Conservation (phyloP, 30 jellyfish, hydroid and myxozoan genomes). For the Chrysaora quinquecirrha region DNA sequence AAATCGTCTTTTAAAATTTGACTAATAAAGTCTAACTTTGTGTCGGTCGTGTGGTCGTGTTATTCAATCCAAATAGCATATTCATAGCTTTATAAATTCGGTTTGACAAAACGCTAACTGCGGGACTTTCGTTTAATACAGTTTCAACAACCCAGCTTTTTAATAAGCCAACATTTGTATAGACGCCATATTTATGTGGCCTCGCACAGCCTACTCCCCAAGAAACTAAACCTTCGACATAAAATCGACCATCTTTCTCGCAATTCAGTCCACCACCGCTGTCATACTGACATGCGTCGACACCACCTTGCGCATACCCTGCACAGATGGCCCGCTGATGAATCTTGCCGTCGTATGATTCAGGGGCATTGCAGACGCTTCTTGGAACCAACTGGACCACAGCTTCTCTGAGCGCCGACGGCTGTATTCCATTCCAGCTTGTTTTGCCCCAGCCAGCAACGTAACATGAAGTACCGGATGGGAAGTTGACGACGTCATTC, state of each 20-base stretch:
- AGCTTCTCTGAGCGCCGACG: conserved; percentile 76
- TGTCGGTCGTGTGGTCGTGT: no score
- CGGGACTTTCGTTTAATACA: conserved; percentile 60
- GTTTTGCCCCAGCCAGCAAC: conserved; percentile 97
- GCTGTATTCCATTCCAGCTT: conserved; percentile 69
- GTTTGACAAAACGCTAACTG: conserved; percentile 17
- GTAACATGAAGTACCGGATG: conserved; percentile 52
- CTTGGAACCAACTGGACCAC: conserved; percentile 69
- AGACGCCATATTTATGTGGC: conserved; percentile 86
- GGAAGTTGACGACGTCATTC: conserved; percentile 31
- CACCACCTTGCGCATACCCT: conserved; percentile 86
- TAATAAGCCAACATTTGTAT: conserved; percentile 66
- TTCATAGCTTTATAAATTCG: conserved; percentile 12
- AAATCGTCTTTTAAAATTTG: no score
- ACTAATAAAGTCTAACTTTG: no score
- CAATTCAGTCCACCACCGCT: conserved; percentile 96
- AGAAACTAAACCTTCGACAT: conserved; percentile 84
- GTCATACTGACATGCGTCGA: conserved; percentile 95
- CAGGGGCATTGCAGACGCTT: conserved; percentile 70
- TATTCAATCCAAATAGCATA: no score
- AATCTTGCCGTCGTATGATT: conserved; percentile 71
- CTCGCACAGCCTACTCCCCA: conserved; percentile 94
- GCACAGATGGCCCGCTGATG: conserved; percentile 90
- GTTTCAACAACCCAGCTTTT: conserved; percentile 75
- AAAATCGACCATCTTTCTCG: conserved; percentile 70